Evolutionary conservation across 2,888 invertebrate species (phyloP), one percentile per base, ranked within the genome.

Genomic region (Flexamia atlantica): DNA sequence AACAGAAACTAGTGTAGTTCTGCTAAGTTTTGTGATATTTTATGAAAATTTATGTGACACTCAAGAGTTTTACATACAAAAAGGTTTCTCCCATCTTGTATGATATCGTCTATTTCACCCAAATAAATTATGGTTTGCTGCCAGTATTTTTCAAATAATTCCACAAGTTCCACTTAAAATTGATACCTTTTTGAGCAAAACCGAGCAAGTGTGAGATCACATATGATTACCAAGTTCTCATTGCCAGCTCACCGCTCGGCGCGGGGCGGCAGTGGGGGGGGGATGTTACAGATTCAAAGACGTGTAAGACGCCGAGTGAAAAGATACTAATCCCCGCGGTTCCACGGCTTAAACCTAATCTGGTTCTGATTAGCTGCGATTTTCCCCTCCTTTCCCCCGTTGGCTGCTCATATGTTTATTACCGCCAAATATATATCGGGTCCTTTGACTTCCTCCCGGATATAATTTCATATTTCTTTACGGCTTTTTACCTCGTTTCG

Each of bases 311-410:
- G 72, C 72, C 72, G 40, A 72, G 72, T 72, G 72, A 72, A 68
- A 76, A 76, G 76, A 20, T 7, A 46, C 76, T 76, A 76, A 76
- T 76, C 76, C 76, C 50, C 76, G 40, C 25, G 72, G 14, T 14
- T 28, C 68, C 68, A 9, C 60, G 68, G 32, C 68, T 68, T 30
- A 68, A 68, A 72, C 72, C 72, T 28, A 76, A 76, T 76, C 76
- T 76, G 46, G 76, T 40, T 76, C 50, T 76, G 76, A 76, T 76
- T 76, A 76, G 76, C 76, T 28, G 28, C 42, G 76, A 76, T 76
- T 76, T 46, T 40, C 42, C 50, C 76, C 68, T 36, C 36, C 30
- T 68, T 42, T 72, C 30, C 50, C 76, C 25, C n/a, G 46, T 46
- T 76, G 72, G 36, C n/a, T 36, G 42, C 42, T 36, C 72, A 46